Base-by-base conservation (phyloP, 2,113 vertebrate genomes). In the Benitochromis conjunctus region DNA sequence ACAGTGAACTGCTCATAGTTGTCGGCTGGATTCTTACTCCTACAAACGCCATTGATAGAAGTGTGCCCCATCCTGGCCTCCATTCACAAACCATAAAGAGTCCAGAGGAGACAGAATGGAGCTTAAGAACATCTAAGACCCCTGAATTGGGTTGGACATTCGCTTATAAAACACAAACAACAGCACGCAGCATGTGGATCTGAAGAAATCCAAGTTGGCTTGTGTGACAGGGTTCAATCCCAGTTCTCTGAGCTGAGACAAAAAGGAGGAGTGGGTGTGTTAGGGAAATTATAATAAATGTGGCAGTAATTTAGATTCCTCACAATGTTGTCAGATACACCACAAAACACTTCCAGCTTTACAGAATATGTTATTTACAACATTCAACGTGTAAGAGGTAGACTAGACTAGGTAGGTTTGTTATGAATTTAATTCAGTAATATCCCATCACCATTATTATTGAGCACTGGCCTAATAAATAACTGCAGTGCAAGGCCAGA, bases 291-390 rank as follows among this genome's bases (percentile, higher is more conserved):
- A 92, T 86, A 79, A 92, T 90, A 80, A 94, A 93, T 93, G 82
- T 94, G 93, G 90, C 84, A 93, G 86, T 86, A 58, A 94, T 93
- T 93, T 91, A 76, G 86, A 91, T 91, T 92, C 88, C 88, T 94
- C 85, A 83, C 92, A 89, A 86, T 91, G 86, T 92, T 92, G 86
- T 93, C 90, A 83, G 88, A 92, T 82, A 38, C n/a, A 53, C 90
- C 92, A 41, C 91, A 91, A 94, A 92, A 88, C 84, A 91, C 71
- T 92, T 92, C 91, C 90, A 92, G 82, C 80, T 87, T 85, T 13
- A 80, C 71, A 74, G n/a, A 90, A 84, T 71, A 38, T 12, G 36
- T 5, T 77, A 11, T 86, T 81, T 60, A 81, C 24, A 87, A 29
- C 41, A 64, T 38, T 81, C 71, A 56, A 11, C 57, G 58, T 82